These are phyloP conservation scores for Crotalus viridis DNA, from an alignment of 2,113 vertebrate genomes.

Conservation along the genomic window DNA sequence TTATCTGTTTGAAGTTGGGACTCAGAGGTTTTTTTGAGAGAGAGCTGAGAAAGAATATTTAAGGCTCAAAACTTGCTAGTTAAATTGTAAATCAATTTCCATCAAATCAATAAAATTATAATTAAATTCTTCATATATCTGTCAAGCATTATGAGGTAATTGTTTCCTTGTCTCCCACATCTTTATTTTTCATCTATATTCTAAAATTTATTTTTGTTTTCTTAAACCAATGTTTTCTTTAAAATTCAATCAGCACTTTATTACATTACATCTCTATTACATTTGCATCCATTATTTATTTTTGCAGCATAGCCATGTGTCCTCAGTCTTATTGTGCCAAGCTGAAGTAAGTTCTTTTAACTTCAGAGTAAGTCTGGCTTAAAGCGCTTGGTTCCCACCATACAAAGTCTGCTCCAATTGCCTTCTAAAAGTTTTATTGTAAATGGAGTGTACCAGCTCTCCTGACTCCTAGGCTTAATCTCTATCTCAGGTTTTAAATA, in stretches of 20 bases:
- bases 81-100: neutral
- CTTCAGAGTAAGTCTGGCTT: neutral
- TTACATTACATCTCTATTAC: neutral
- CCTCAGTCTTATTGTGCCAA: neutral
- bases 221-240: neutral
- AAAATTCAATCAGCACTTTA: constrained; percentile 1
- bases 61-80: neutral
- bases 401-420: neutral
- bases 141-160: neutral
- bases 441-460: neutral
- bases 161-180: neutral
- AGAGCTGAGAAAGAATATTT: neutral
- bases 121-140: neutral
- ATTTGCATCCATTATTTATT: constrained; percentile 7
- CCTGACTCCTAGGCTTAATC: neutral
- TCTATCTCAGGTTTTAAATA: neutral
- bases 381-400: neutral
- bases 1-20: neutral
- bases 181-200: neutral
- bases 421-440: neutral
- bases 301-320: neutral
- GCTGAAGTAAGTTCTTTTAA: neutral
- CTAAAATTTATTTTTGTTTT: neutral
- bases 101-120: neutral
- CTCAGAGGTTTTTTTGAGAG: neutral